Conservation (phyloP, 1,140 invertebrate species). For the Cherax quadricarinatus region DNA sequence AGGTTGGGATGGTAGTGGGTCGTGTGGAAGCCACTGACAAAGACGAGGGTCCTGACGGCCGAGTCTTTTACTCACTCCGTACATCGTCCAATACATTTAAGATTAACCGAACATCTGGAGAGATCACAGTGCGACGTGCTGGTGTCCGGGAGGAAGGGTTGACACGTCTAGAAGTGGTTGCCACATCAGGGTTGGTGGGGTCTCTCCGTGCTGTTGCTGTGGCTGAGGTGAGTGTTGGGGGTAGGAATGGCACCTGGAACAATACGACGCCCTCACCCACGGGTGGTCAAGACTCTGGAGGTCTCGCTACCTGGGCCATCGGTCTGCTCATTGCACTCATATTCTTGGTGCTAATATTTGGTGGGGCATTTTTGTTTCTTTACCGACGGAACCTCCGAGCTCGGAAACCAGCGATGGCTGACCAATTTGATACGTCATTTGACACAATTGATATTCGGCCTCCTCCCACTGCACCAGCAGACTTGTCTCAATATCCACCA, state of each 20-base stretch:
- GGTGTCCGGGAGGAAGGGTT: slow-evolving; percentile 65
- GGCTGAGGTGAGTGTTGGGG: slow-evolving; percentile 85
- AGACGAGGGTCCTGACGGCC: slow-evolving; percentile 93
- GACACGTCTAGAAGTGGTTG: slow-evolving; percentile 84
- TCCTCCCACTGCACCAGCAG: slow-evolving; percentile 76
- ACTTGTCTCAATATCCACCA: slow-evolving; percentile 86
- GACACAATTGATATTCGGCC: slow-evolving; percentile 88
- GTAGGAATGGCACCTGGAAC: slow-evolving; percentile 80
- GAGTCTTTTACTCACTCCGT: slow-evolving; percentile 91
- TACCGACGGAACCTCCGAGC: slow-evolving; percentile 89
- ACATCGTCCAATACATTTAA: slow-evolving; percentile 91
- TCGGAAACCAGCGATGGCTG: slow-evolving; percentile 80
- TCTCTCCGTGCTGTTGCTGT: slow-evolving; percentile 91
- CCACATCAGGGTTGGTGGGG: slow-evolving; percentile 90
- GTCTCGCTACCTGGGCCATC: slow-evolving; percentile 90
- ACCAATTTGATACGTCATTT: slow-evolving; percentile 84
- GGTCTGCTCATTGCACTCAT: slow-evolving; percentile 89
- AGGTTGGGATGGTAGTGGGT: slow-evolving; percentile 88
- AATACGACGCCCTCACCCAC: slow-evolving; percentile 78
- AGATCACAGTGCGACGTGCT: slow-evolving; percentile 84
- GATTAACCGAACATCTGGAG: slow-evolving; percentile 93
- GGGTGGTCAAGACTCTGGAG: slow-evolving; percentile 80
- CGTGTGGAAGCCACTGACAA: slow-evolving; percentile 91
- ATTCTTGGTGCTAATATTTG: slow-evolving; percentile 87
- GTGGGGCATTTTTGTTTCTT: slow-evolving; percentile 87